phyloP scores from a whole-genome alignment of 1,140 invertebrate genomes.

The Holcopasites calliopsidis region DNA sequence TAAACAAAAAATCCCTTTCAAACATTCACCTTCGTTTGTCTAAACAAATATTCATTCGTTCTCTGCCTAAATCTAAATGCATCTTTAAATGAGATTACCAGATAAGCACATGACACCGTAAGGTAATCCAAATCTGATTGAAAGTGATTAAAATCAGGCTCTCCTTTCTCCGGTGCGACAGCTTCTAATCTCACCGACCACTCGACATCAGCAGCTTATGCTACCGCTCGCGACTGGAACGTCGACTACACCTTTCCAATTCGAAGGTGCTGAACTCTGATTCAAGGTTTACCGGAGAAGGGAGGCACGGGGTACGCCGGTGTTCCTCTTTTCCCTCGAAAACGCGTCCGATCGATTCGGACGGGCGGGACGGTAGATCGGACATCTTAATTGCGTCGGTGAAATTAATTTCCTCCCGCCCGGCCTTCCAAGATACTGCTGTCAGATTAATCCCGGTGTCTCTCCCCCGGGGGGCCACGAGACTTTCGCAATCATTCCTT shows the following conservation, averaged over 20 bases:
- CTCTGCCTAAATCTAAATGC: no score
- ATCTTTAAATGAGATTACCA: no score
- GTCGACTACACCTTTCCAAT: not conserved
- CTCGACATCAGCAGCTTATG: no score
- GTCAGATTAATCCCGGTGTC: slow-evolving; percentile 39
- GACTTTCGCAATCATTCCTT: slow-evolving; percentile 44
- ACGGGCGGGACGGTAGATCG: slow-evolving; percentile 6
- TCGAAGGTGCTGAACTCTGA: not conserved
- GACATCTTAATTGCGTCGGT: slow-evolving; percentile 43
- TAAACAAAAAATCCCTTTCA: no score
- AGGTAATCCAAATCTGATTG: no score
- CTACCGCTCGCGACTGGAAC: not conserved
- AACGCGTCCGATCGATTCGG: slow-evolving; percentile 22
- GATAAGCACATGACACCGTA: no score
- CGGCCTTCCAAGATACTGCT: slow-evolving; percentile 36
- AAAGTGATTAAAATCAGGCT: no score
- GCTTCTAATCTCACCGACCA: no score
- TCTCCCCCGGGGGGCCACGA: not conserved
- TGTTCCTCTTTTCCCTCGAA: not conserved
- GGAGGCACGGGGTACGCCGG: not conserved
- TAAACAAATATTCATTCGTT: no score
- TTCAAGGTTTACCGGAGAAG: not conserved
- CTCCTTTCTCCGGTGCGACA: slow-evolving; percentile 1
- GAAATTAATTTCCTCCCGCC: slow-evolving; percentile 41
- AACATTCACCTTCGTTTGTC: no score